Conservation (phyloP, 1,140 invertebrate species). For the Drosophila nasuta region DNA sequence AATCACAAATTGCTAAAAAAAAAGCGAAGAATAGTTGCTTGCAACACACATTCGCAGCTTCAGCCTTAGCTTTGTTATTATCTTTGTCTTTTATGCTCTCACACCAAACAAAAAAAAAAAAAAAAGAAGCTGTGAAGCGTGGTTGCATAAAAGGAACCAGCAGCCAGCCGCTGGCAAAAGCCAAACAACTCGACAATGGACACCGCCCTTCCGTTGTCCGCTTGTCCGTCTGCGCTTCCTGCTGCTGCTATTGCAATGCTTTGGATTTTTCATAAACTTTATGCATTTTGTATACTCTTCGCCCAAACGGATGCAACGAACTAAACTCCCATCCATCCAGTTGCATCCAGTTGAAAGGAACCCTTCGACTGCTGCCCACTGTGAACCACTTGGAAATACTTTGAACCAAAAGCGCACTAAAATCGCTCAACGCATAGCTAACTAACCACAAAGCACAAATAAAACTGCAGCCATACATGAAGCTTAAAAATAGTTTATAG, state of each 20-base stretch:
- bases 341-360: not conserved
- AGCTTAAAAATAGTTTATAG: conserved; percentile 46
- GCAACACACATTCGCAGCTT: not conserved
- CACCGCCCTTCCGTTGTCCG: conserved; percentile 15
- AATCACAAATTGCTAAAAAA: conserved; percentile 43
- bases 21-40: conserved; percentile 17
- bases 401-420: conserved; percentile 18
- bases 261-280: conserved; percentile 52
- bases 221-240: conserved; percentile 25
- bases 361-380: not conserved
- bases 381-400: conserved; percentile 31
- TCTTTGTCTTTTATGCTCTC: conserved; percentile 32
- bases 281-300: conserved; percentile 48
- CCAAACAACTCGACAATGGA: conserved; percentile 43
- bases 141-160: conserved; percentile 8
- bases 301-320: conserved; percentile 31
- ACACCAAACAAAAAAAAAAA: not conserved
- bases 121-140: not conserved
- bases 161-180: conserved; percentile 22
- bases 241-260: conserved; percentile 8
- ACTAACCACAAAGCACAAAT: conserved; percentile 49
- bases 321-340: not conserved
- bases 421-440: conserved; percentile 45
- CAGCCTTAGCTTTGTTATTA: conserved; percentile 38
- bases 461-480: conserved; percentile 38